Conservation (phyloP, 30 jellyfish, hydroid and myxozoan species). For the Hydractinia symbiolongicarpus region DNA sequence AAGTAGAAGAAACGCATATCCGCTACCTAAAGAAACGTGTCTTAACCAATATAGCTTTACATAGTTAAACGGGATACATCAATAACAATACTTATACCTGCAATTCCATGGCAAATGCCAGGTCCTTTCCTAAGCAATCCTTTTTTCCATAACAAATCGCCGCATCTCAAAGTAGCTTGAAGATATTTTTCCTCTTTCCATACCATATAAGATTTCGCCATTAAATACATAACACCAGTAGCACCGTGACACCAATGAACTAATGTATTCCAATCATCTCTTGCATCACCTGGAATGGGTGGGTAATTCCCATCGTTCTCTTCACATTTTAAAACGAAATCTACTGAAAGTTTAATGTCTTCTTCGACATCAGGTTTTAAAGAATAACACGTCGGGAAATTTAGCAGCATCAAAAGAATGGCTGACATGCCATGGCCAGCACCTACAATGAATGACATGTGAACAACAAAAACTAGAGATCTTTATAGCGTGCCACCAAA, state of each 20-base stretch:
- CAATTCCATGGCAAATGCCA: constrained; percentile 97
- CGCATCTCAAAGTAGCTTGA: constrained; percentile 80
- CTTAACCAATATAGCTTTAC: neutral
- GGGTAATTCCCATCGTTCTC: constrained; percentile 83
- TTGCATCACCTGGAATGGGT: constrained; percentile 70
- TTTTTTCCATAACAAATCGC: constrained; percentile 79
- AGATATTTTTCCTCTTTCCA: constrained; percentile 88
- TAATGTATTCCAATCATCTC: constrained; percentile 93
- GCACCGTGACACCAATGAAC: constrained; percentile 99
- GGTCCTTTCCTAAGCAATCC: constrained; percentile 96
- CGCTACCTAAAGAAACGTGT: constrained; percentile 66
- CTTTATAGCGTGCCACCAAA: too few species aligned
- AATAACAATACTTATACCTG: constrained; percentile 49
- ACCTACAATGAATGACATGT: constrained; percentile 46
- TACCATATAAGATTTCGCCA: constrained; percentile 78
- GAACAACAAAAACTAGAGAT: neutral
- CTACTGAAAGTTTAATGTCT: constrained; percentile 80
- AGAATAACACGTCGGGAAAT: constrained; percentile 73
- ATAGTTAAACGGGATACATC: neutral
- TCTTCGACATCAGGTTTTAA: constrained; percentile 66
- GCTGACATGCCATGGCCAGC: constrained; percentile 94
- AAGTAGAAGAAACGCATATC: constrained; percentile 83
- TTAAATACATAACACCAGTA: constrained; percentile 69
- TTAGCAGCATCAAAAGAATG: constrained; percentile 60
- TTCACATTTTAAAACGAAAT: constrained; percentile 56